Percentiles rank a stretch among this genome's conserved stretches.
Evolutionary conservation across 2,888 invertebrate genomes (phyloP).

Genomic region (Arge pagana): DNA sequence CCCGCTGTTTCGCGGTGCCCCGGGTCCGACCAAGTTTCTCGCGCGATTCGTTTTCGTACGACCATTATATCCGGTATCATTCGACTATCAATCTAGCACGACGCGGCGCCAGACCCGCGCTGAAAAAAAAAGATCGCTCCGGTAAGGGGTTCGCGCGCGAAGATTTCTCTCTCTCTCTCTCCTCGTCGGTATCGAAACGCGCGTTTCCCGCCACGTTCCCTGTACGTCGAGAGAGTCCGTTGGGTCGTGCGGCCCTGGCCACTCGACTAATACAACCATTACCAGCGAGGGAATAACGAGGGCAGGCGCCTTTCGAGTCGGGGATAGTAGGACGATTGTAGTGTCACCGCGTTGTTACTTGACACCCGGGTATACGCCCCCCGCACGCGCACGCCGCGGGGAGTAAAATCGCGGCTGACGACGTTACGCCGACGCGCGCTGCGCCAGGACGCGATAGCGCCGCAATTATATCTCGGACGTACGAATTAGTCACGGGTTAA

Average conservation of each 20-base stretch:
- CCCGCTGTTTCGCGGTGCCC: background rate
- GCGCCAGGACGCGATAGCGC: conserved; percentile 3
- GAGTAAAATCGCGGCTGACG: background rate
- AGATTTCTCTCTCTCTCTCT: too few relatives aligned
- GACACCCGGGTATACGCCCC: conserved; percentile 52
- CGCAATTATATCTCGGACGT: conserved; percentile 6
- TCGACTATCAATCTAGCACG: too few relatives aligned
- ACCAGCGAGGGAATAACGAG: conserved; percentile 7
- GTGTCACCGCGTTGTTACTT: conserved; percentile 49
- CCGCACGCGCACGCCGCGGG: conserved; percentile 35
- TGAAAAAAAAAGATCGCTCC: background rate
- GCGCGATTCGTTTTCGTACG: background rate
- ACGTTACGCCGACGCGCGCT: conserved; percentile 1
- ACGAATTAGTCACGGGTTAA: conserved; percentile 43
- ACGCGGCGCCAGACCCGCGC: too few relatives aligned
- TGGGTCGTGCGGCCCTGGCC: conserved; percentile 13
- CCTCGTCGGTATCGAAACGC: too few relatives aligned
- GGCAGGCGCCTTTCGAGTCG: conserved; percentile 7
- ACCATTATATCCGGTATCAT: too few relatives aligned
- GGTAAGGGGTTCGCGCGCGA: too few relatives aligned
- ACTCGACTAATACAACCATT: too few relatives aligned
- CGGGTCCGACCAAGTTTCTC: background rate
- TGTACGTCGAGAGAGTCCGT: too few relatives aligned
- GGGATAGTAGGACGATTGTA: conserved; percentile 47
- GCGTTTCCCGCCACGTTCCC: too few relatives aligned